Evolutionary conservation across 2,113 vertebrate species (phyloP), one percentile per base, ranked within the genome.

Genomic region (Chloebia gouldiae): DNA sequence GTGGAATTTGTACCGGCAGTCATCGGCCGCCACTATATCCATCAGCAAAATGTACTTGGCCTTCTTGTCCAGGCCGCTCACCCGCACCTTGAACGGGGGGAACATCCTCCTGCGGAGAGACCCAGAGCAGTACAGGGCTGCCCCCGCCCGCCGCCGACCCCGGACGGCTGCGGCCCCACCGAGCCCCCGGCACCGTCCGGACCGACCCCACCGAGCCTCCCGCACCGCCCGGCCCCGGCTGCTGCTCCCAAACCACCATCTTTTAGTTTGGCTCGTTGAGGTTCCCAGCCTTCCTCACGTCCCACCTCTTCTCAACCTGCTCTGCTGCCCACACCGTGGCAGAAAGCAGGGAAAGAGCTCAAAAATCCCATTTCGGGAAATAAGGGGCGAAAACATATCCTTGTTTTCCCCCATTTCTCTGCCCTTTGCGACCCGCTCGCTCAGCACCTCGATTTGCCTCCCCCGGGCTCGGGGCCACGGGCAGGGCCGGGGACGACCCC

Each of bases 1-100:
- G 97, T 99, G 99, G 97, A 99, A 99, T 95, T 99, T 99, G 96
- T 99, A 99, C 83, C 99, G 99, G 96, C 99, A 99, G 66, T 99
- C 99, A 82, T 99, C 99, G 8, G 99, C 99, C 3, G 99, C 99
- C 88, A 99, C 99, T 81, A 99, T 99, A 97, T 99, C 99, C 99
- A 99, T 99, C 96, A 99, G 97, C 92, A 99, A 97, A 96, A 99
- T 99, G 95, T 99, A 99, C 78, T 99, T 99, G 96, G 99, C 99
- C 95, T 99, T 99, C 97, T 99, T 99, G 97, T 99, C 99, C 85
- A 99, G 98, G 81, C 99, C 99, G 88, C 99, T 99, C 91, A 99
- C 99, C 79, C 99, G 97, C 72, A 99, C 99, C 98, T 99, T 99
- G 97, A 99, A 99, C 23, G 99, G 99, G 91, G 99, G 99, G 92